phyloP scores from a whole-genome alignment of 2,888 invertebrate species.

The Eristalinus aeneus region DNA sequence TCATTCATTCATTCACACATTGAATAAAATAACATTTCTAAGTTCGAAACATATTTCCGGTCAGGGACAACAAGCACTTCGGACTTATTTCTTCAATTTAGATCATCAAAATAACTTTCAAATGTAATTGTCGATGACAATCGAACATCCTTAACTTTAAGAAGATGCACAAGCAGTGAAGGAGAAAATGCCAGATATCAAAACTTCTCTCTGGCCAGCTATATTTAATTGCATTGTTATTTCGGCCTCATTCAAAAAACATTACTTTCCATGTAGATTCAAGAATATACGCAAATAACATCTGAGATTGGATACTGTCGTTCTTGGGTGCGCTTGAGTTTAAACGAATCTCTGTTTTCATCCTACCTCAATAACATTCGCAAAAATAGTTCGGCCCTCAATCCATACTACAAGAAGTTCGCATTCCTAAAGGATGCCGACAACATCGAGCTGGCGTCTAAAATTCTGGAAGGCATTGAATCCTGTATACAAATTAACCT shows the following conservation, averaged over 20 bases:
- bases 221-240: too few relatives aligned
- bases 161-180: too few relatives aligned
- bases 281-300: constrained; percentile 88
- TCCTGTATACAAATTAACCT: constrained; percentile 87
- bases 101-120: too few relatives aligned
- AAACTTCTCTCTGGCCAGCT: too few relatives aligned
- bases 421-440: constrained; percentile 93
- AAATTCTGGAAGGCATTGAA: constrained; percentile 89
- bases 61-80: too few relatives aligned
- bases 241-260: neutral
- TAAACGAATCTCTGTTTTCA: constrained; percentile 93
- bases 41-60: too few relatives aligned
- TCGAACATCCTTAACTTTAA: too few relatives aligned
- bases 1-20: too few relatives aligned
- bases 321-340: constrained; percentile 93
- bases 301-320: constrained; percentile 95
- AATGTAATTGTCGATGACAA: too few relatives aligned
- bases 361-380: constrained; percentile 92
- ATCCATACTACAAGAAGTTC: constrained; percentile 90
- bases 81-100: too few relatives aligned
- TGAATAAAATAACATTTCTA: too few relatives aligned
- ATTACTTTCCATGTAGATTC: constrained; percentile 81
- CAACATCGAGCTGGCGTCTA: constrained; percentile 88
- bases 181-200: too few relatives aligned
- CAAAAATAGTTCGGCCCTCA: constrained; percentile 88